A percentile compares a stretch with the other conserved stretches of the same genome.
These are phyloP conservation scores for Lamprotornis superbus DNA, from an alignment of 2,113 vertebrate species.

Conservation along the genomic window DNA sequence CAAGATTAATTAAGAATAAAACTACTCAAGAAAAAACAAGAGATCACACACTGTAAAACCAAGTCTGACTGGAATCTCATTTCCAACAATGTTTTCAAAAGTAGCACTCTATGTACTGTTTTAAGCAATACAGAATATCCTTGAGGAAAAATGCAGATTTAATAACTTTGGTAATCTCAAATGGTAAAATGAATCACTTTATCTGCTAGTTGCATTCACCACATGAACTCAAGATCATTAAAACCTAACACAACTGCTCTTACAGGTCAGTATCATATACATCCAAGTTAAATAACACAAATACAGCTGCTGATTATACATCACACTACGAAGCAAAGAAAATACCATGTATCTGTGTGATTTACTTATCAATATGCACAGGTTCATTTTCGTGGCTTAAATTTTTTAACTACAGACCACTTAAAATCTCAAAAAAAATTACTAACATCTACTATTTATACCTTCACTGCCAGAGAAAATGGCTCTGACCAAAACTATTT, in stretches of 20 bases:
- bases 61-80: background rate
- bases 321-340: background rate
- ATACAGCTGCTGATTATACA: background rate
- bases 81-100: background rate
- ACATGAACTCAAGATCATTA: background rate
- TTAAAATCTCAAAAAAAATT: background rate
- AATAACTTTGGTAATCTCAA: background rate
- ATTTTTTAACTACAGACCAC: background rate
- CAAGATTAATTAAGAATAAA: constrained; percentile 57
- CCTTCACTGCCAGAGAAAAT: background rate
- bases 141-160: background rate
- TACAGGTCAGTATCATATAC: background rate
- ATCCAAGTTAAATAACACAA: background rate
- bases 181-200: background rate
- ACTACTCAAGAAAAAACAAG: constrained; percentile 25
- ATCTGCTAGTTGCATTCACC: background rate
- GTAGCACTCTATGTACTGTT: background rate
- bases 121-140: background rate
- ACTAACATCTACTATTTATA: background rate
- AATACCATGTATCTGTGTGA: background rate
- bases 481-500: background rate
- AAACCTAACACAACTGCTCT: background rate
- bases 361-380: background rate
- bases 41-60: background rate
- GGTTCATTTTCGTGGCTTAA: background rate